Conservation (phyloP, 2,888 invertebrate species). For the Leptodirus hochenwartii region DNA sequence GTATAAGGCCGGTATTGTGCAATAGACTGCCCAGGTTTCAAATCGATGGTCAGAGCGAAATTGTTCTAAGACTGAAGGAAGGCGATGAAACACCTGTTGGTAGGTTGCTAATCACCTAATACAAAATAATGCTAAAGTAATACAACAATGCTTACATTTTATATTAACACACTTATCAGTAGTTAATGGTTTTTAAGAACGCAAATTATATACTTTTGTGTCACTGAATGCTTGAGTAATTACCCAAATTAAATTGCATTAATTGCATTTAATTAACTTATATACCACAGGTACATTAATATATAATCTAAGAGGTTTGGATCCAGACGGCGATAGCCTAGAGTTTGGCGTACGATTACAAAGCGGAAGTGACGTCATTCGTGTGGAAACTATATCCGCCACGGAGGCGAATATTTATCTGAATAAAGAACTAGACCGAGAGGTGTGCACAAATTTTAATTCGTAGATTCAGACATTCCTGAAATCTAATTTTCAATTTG, state of each 20-base stretch:
- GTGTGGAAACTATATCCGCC: slow-evolving; percentile 61
- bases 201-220: too few species aligned
- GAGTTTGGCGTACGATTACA: slow-evolving; percentile 68
- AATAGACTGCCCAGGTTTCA: slow-evolving; percentile 79
- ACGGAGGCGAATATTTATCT: slow-evolving; percentile 78
- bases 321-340: slow-evolving; percentile 71
- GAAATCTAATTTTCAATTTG: slow-evolving; percentile 16
- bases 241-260: too few species aligned
- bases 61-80: slow-evolving; percentile 76
- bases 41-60: slow-evolving; percentile 78
- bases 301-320: slow-evolving; percentile 62
- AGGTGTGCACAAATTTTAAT: slow-evolving; percentile 35
- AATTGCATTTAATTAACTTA: too few species aligned
- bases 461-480: neutral
- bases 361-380: slow-evolving; percentile 64
- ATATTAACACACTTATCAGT: too few species aligned
- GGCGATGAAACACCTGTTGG: slow-evolving; percentile 72
- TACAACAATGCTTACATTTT: too few species aligned
- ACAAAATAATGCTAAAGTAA: neutral
- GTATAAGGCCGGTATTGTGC: too few species aligned
- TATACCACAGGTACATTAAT: slow-evolving; percentile 60
- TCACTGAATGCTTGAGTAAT: too few species aligned
- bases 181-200: too few species aligned
- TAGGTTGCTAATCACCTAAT: slow-evolving; percentile 29
- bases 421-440: slow-evolving; percentile 77